Conservation (phyloP, 2,888 invertebrate genomes). For the Polylopha cassiicola region DNA sequence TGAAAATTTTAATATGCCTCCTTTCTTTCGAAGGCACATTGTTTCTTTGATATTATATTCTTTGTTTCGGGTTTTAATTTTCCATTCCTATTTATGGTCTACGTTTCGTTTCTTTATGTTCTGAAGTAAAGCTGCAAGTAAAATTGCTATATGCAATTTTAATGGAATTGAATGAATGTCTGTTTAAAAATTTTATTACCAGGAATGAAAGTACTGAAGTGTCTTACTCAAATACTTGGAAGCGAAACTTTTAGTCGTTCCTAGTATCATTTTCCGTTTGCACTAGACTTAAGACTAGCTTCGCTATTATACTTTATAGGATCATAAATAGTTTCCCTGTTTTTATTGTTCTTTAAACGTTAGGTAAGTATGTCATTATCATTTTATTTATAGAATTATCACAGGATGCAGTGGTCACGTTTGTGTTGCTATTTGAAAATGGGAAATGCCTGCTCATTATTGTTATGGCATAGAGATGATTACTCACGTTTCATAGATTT, state of each 20-base stretch:
- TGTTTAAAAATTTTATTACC: no score
- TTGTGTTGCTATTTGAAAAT: constrained; percentile 3
- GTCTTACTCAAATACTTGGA: no score
- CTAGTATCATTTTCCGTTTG: no score
- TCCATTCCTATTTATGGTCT: constrained; percentile 6
- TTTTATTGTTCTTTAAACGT: background rate
- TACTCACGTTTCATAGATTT: constrained; percentile 12
- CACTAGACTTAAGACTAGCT: no score
- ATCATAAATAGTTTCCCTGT: no score
- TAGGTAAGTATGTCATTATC: background rate
- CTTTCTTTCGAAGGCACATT: constrained; percentile 11
- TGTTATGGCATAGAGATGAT: constrained; percentile 5
- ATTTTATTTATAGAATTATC: constrained; percentile 4
- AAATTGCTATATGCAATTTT: no score
- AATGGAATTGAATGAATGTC: no score
- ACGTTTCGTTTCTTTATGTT: background rate
- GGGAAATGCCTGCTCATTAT: constrained; percentile 7
- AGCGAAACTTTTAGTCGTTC: no score
- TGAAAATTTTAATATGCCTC: constrained; percentile 10
- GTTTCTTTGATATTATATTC: constrained; percentile 13
- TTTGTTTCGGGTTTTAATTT: constrained; percentile 11
- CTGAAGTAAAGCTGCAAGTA: background rate
- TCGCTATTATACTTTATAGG: no score
- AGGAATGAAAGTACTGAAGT: no score
- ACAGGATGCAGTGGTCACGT: background rate